Evolutionary conservation across 2,797 vertebrate species (phyloP).

Genomic region (Bovichtus variegatus): DNA sequence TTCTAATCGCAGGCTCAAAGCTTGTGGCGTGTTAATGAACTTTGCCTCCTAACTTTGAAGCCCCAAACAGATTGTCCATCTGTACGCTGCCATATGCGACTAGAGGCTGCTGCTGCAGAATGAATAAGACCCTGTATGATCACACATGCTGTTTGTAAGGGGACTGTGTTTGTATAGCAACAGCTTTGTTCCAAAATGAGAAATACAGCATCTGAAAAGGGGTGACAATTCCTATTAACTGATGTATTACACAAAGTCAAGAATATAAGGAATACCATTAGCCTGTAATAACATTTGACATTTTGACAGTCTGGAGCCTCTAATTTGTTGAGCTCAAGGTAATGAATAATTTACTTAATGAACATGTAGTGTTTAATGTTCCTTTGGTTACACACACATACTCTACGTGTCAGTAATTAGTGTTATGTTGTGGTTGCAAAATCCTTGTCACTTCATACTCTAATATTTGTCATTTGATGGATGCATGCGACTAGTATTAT

Average conservation of each 20-base stretch:
- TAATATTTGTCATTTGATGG: conserved; percentile 14
- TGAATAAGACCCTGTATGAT: conserved; percentile 49
- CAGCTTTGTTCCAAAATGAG: conserved; percentile 64
- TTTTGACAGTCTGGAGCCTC: conserved; percentile 27
- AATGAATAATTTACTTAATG: conserved; percentile 43
- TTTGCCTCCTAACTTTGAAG: conserved; percentile 78
- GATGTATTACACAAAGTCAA: conserved; percentile 52
- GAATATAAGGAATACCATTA: conserved; percentile 36
- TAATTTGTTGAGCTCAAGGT: conserved; percentile 29
- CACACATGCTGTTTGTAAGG: conserved; percentile 49
- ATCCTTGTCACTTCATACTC: conserved; percentile 2
- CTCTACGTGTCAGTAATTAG: conserved; percentile 29
- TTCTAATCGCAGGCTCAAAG: conserved; percentile 69
- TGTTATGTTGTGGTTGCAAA: conserved; percentile 9
- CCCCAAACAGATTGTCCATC: conserved; percentile 77
- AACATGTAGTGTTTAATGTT: conserved; percentile 34
- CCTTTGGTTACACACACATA: conserved; percentile 24
- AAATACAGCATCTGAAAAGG: conserved; percentile 38
- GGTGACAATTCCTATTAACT: conserved; percentile 53
- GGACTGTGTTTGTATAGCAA: conserved; percentile 46
- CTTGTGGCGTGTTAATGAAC: conserved; percentile 73
- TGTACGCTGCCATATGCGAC: conserved; percentile 76
- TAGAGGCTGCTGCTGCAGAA: conserved; percentile 55
- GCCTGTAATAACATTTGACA: conserved; percentile 35
- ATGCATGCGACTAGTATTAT: background rate